Evolutionary conservation across 2,888 invertebrate genomes (phyloP).

Genomic region (Pyralis farinalis): DNA sequence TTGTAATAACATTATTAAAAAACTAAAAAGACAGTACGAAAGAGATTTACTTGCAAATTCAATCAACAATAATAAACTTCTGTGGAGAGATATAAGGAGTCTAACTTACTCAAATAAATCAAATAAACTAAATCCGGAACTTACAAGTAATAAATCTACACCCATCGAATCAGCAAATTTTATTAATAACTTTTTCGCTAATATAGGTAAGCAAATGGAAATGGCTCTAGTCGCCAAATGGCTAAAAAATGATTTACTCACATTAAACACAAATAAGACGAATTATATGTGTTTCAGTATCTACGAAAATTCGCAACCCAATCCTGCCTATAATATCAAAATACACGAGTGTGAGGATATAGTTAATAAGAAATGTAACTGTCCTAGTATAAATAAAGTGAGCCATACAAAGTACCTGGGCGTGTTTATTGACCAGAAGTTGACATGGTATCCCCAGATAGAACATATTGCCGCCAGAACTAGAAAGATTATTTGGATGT

Average conservation of each 20-base stretch:
- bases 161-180: not conserved
- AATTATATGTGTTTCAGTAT: constrained; percentile 5
- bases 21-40: constrained; percentile 8
- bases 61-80: not conserved
- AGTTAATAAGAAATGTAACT: not conserved
- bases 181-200: constrained; percentile 2
- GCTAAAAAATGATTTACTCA: not conserved
- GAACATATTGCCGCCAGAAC: not conserved
- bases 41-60: constrained; percentile 7
- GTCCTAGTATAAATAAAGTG: not conserved
- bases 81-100: not conserved
- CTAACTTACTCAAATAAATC: not conserved
- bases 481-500: not conserved
- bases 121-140: not conserved
- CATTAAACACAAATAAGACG: constrained; percentile 1
- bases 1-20: constrained; percentile 9
- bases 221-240: not conserved
- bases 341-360: not conserved
- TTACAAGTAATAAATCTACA: not conserved
- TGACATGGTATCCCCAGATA: not conserved
- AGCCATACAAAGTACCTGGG: constrained; percentile 1
- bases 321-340: not conserved
- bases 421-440: not conserved
- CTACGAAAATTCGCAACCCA: not conserved
- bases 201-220: constrained; percentile 8